Conservation (phyloP, 1,140 invertebrate genomes). For the Telenomus remus region DNA sequence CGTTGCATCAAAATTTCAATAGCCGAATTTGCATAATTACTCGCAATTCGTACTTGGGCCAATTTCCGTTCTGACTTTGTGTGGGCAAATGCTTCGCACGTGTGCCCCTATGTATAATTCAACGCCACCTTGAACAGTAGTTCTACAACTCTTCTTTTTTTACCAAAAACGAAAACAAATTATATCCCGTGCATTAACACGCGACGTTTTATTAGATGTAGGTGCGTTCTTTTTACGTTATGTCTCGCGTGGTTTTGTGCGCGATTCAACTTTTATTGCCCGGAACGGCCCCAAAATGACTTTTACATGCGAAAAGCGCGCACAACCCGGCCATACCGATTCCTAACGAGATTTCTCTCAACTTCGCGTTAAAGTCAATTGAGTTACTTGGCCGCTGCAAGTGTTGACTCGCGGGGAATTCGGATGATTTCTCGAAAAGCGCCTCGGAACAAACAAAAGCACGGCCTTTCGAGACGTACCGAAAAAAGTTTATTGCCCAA, state of each 20-base stretch:
- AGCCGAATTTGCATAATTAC: conserved; percentile 54
- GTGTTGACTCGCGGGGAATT: conserved; percentile 2
- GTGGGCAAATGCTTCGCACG: conserved; percentile 37
- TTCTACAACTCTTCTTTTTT: conserved; percentile 52
- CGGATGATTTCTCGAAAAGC: conserved; percentile 2
- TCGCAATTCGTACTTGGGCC: conserved; percentile 56
- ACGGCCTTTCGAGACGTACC: neutral
- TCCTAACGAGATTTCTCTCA: conserved; percentile 9
- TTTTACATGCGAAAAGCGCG: conserved; percentile 8
- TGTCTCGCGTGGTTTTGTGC: conserved; percentile 4
- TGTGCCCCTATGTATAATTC: conserved; percentile 56
- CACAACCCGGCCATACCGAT: neutral
- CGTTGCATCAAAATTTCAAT: conserved; percentile 40
- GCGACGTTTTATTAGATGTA: conserved; percentile 19
- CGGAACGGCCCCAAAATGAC: neutral
- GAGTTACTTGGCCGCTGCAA: conserved; percentile 9
- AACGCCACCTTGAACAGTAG: conserved; percentile 22
- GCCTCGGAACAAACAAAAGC: neutral
- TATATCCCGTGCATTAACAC: conserved; percentile 45
- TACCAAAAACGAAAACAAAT: too few relatives aligned
- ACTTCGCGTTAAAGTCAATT: conserved; percentile 13
- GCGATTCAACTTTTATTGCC: conserved; percentile 12
- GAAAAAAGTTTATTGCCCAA: too few relatives aligned
- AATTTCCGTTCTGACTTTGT: conserved; percentile 54
- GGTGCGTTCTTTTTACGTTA: conserved; percentile 1